These are phyloP conservation scores for Cephus runcator DNA, from an alignment of 2,888 invertebrate species.

Conservation along the genomic window DNA sequence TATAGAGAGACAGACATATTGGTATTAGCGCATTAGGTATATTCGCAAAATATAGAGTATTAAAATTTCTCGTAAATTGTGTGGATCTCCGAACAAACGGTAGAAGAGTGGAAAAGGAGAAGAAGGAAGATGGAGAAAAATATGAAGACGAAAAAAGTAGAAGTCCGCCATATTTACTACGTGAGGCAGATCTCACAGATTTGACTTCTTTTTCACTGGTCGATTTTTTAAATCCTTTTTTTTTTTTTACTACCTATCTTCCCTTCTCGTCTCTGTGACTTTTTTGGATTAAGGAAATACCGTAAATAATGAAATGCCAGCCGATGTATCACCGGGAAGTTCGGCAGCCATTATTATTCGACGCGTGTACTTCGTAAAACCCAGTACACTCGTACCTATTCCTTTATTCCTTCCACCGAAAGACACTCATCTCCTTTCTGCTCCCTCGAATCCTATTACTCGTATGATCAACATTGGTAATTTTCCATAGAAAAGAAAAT, in stretches of 20 bases:
- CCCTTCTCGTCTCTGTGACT: neutral
- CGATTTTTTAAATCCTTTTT: neutral
- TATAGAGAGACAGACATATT: neutral
- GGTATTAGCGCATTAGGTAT: constrained; percentile 10
- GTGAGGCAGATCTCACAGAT: neutral
- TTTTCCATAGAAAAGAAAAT: constrained; percentile 8
- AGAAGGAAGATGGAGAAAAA: neutral
- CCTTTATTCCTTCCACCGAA: neutral
- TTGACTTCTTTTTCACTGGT: neutral
- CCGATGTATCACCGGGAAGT: constrained; percentile 57
- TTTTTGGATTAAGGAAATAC: constrained; percentile 47
- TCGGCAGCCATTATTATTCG: constrained; percentile 59
- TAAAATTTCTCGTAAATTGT: neutral
- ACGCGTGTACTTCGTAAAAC: constrained; percentile 36
- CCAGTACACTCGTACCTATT: constrained; percentile 31
- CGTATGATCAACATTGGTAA: constrained; percentile 22
- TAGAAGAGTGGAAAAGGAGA: neutral
- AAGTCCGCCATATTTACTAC: neutral
- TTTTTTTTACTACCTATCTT: neutral
- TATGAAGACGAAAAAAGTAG: neutral
- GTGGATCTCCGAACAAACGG: neutral
- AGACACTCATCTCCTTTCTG: constrained; percentile 11
- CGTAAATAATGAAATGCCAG: constrained; percentile 58
- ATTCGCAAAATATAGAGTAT: neutral
- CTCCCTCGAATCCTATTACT: constrained; percentile 18